Evolutionary conservation across 1,140 invertebrate genomes (phyloP).

Genomic region (Drosophila bocqueti): DNA sequence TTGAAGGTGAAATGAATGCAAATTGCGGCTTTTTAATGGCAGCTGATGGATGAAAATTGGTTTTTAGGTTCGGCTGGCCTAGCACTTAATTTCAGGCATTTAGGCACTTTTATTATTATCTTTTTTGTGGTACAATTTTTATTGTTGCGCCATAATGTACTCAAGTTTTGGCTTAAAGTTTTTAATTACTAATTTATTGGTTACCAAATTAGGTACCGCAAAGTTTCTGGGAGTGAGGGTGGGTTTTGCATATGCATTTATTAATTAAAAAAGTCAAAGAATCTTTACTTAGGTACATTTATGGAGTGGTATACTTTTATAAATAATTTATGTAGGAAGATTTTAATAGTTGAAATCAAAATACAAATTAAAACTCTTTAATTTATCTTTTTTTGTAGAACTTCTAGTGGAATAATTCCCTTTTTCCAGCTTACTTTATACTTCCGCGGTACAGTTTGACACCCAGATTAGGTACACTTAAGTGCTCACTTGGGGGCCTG

Average conservation of each 20-base stretch:
- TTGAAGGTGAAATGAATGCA: constrained; percentile 44
- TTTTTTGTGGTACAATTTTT: constrained; percentile 14
- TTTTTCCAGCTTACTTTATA: too few species aligned
- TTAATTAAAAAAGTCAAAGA: too few species aligned
- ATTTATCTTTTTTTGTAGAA: neutral
- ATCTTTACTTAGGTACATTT: neutral
- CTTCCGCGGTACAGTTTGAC: constrained; percentile 20
- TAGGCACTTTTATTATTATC: constrained; percentile 24
- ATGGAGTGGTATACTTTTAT: neutral
- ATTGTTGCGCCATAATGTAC: constrained; percentile 26
- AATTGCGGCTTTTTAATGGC: constrained; percentile 39
- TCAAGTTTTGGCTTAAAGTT: neutral
- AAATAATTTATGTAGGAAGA: neutral
- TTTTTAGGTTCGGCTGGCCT: constrained; percentile 19
- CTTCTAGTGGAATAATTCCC: neutral
- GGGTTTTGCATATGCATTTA: neutral
- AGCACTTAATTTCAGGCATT: constrained; percentile 34
- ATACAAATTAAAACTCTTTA: neutral
- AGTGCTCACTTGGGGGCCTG: constrained; percentile 38
- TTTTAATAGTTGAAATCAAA: neutral
- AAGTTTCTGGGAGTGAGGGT: neutral
- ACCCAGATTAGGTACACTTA: constrained; percentile 53
- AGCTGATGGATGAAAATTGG: constrained; percentile 13
- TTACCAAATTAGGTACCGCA: constrained; percentile 1
- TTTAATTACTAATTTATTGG: neutral